phyloP scores from a whole-genome alignment of 2,797 vertebrate genomes.

The Anas bahamensis region DNA sequence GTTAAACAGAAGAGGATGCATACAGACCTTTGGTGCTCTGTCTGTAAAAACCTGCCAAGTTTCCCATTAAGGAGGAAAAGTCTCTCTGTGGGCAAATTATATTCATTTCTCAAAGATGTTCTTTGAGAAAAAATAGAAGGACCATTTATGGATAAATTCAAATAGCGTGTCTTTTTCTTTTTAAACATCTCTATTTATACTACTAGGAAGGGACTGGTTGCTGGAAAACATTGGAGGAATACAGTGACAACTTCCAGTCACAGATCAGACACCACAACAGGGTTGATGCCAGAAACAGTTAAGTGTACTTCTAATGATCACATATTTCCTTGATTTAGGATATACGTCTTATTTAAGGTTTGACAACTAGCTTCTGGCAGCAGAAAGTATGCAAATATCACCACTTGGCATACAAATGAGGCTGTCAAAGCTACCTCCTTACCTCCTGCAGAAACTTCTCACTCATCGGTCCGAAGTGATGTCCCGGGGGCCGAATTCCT shows the following conservation, averaged over 20 bases:
- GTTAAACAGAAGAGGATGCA: background rate
- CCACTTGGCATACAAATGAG: background rate
- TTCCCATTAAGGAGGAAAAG: background rate
- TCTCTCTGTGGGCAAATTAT: background rate
- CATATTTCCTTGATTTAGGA: background rate
- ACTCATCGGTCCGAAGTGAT: slow-evolving; percentile 77
- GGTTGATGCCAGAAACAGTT: background rate
- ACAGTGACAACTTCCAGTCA: background rate
- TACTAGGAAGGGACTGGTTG: background rate
- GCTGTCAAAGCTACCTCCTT: slow-evolving; percentile 45
- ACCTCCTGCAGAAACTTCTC: slow-evolving; percentile 90
- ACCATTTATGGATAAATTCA: background rate
- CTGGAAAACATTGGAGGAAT: background rate
- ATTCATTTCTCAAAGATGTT: background rate
- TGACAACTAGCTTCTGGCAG: slow-evolving; percentile 7
- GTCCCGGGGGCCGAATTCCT: slow-evolving; percentile 82
- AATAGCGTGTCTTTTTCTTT: background rate
- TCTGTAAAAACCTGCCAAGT: background rate
- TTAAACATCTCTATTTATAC: background rate
- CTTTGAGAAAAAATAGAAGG: background rate
- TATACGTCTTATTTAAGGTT: background rate
- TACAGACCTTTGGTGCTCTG: background rate
- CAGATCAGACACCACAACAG: background rate
- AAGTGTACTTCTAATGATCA: background rate
- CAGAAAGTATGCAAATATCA: background rate